Evolutionary conservation across 2,888 invertebrate species (phyloP), one percentile per base, ranked within the genome.

Genomic region (Didymodactylos carnosus): DNA sequence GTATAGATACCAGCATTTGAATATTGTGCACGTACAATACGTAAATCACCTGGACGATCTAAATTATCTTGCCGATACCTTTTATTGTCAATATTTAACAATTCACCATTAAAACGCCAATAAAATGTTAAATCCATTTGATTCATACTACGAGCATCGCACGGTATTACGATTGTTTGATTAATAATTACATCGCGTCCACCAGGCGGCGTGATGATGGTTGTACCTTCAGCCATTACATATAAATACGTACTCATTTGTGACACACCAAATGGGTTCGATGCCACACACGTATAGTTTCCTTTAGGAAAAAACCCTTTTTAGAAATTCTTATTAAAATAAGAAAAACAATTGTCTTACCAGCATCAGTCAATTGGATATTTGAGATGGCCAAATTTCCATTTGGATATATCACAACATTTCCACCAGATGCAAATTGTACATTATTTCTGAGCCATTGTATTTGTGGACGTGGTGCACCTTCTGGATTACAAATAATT

Each of bases 401-500:
- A 41, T 74, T 74, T 14, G 51, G 43, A 25, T 71, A 40, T 5
- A 74, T 40, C 39, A 53, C 29, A 11, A 71, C 27, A 23, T 39
- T 53, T 7, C 75, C 75, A 19, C 69, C 75, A 46, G 39, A 43
- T 11, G 41, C 69, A 11, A 72, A 35, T 27, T 46, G 72, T 14
- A 75, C 41, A 75, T 69, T 72, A 46, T 75, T 69, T 40, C 46
- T 43, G 40, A 71, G 69, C 75, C 75, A 75, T 69, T 72, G 72
- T 19, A 75, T 72, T 19, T 49, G 27, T n/a, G 75, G 72, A 39
- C 46, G 51, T 6, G 75, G 75, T 29, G 75, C 75, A 29, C 72
- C 72, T 72, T 75, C 75, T 11, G 75, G 75, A 41, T 72, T 72
- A 72, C 75, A 75, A 39, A 75, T 39, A 69, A 75, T 72, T 4